These are phyloP conservation scores for Brachyistius frenatus DNA, from an alignment of 2,113 vertebrate species.

Conservation along the genomic window DNA sequence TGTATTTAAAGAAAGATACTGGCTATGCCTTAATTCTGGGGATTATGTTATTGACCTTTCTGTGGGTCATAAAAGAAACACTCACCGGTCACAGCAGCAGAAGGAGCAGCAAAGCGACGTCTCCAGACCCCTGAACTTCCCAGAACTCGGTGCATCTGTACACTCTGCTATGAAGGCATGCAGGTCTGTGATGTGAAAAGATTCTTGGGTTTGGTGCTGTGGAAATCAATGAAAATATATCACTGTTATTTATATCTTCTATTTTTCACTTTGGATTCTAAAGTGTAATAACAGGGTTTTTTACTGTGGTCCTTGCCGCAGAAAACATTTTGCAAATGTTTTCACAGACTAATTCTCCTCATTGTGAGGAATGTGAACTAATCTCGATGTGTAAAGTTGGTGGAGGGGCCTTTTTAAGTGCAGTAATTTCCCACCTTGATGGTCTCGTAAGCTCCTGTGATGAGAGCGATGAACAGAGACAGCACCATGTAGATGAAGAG, in stretches of 20 bases:
- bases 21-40: too few species aligned
- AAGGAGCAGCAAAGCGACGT: slow-evolving; percentile 89
- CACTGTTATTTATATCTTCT: background rate
- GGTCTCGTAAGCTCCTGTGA: slow-evolving; percentile 95
- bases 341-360: too few species aligned
- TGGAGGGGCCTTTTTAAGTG: background rate
- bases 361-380: too few species aligned
- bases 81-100: slow-evolving; percentile 91
- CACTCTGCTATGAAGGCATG: slow-evolving; percentile 93
- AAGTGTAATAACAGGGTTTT: too few species aligned
- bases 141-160: slow-evolving; percentile 89
- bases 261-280: background rate
- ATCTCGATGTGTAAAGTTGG: background rate
- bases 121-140: slow-evolving; percentile 89
- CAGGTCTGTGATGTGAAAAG: slow-evolving; percentile 87
- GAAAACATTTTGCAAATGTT: too few species aligned
- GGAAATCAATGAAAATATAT: background rate
- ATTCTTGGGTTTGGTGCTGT: slow-evolving; percentile 90
- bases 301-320: too few species aligned
- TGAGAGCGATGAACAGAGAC: slow-evolving; percentile 97
- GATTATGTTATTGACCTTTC: too few species aligned
- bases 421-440: slow-evolving; percentile 89
- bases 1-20: too few species aligned
- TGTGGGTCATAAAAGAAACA: background rate
- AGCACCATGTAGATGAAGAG: slow-evolving; percentile 99